Base-by-base conservation (phyloP, 2,888 invertebrate species). In the Notodonta ziczac region DNA sequence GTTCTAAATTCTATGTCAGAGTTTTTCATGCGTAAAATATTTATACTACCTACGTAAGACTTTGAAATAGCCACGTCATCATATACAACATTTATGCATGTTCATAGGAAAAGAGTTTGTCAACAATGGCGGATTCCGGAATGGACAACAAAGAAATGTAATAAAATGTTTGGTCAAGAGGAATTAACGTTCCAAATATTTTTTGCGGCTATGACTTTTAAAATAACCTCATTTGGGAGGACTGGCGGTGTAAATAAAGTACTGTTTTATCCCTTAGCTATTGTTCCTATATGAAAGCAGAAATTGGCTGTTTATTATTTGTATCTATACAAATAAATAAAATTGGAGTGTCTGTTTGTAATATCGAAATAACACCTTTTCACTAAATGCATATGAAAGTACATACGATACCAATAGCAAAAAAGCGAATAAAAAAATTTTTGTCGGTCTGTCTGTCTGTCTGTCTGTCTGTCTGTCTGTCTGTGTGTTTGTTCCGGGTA, bases 181-280 rank as follows among this genome's bases (percentile, higher is more conserved):
- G 16, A 50, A 32, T 52, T 52, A 13, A 32, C 13, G 52, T 32
- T 32, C 13, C 5, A 52, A 52, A 52, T 16, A 32, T 24, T 12
- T 13, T 13, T 35, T 35, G 32, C 6, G 32, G 12, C 32, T 35
- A 52, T 52, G 52, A 13, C 35, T 32, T 52, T 52, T 52, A 50
- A 50, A 50, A 50, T 24, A 50, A 16, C 16, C 16, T 16, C 16
- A 10, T 50, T 50, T 50, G 16, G 2, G 32, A 6, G 32, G 10
- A 16, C 52, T 52, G 16, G 2, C 13, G 52, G n/a, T 52, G 32
- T 52, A 52, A 52, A 52, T 52, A 52, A 52, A 32, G 35, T 52
- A 52, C 35, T 10, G 24, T 13, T 52, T 32, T 24, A 24, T 16
- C 5, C 32, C 16, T 12, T 12, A 32, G 35, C 10, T 5, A 2